These are phyloP conservation scores for Schizothorax lantsangensis DNA, from an alignment of 2,797 vertebrate genomes.

Conservation along the genomic window DNA sequence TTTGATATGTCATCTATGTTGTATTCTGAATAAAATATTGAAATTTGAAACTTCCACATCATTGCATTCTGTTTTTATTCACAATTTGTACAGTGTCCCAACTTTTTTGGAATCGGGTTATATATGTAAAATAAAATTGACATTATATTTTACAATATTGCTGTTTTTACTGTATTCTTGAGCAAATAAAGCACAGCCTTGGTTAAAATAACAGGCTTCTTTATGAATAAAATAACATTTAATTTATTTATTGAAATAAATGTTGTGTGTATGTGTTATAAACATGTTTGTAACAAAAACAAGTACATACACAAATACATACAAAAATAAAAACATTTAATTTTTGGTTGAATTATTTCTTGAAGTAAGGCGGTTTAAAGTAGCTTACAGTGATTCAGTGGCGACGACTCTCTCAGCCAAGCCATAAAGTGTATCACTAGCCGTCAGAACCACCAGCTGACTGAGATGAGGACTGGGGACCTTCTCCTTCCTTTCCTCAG, in stretches of 20 bases:
- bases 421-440: constrained; percentile 87
- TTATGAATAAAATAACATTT: background rate
- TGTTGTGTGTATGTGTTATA: background rate
- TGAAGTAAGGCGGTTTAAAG: background rate
- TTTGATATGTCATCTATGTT: too few relatives aligned
- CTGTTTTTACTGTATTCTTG: background rate
- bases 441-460: constrained; percentile 90
- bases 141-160: background rate
- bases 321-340: background rate
- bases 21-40: too few relatives aligned
- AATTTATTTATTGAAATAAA: background rate
- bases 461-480: constrained; percentile 96
- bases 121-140: background rate
- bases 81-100: too few relatives aligned
- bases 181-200: background rate
- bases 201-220: background rate
- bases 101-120: too few relatives aligned
- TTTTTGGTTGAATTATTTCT: background rate
- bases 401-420: constrained; percentile 95
- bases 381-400: constrained; percentile 95
- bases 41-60: too few relatives aligned
- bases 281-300: background rate
- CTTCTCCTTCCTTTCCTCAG: constrained; percentile 96
- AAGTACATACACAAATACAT: too few relatives aligned
- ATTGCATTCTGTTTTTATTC: too few relatives aligned